A percentile compares a stretch with the other conserved stretches of the same genome.
Evolutionary conservation across 2,113 vertebrate genomes (phyloP).

Genomic region (Chaenocephalus aceratus): DNA sequence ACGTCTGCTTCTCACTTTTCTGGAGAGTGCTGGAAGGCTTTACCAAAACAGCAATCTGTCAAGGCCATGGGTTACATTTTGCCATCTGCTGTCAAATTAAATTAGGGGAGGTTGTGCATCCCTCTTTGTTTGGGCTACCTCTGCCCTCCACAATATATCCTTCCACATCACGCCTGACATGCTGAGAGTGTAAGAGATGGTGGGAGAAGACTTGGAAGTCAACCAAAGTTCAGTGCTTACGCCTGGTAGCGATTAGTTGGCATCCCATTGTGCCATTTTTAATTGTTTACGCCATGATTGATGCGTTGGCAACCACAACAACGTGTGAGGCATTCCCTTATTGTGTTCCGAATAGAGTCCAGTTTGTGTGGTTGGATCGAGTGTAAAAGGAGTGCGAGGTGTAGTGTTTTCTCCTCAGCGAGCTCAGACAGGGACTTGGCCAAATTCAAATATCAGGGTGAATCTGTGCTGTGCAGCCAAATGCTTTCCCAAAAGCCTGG

Average conservation of each 20-base stretch:
- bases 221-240: slow-evolving; percentile 55
- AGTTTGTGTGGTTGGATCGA: slow-evolving; percentile 27
- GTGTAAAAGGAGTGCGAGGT: slow-evolving; percentile 31
- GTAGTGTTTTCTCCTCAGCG: slow-evolving; percentile 23
- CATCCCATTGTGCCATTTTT: slow-evolving; percentile 43
- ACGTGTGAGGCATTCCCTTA: not conserved
- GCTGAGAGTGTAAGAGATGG: slow-evolving; percentile 38
- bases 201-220: slow-evolving; percentile 56
- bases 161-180: slow-evolving; percentile 56
- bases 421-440: not conserved
- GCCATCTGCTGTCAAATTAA: slow-evolving; percentile 83
- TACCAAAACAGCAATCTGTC: slow-evolving; percentile 84
- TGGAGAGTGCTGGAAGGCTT: slow-evolving; percentile 75
- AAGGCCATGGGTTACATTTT: slow-evolving; percentile 81
- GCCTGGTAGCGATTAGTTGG: slow-evolving; percentile 54
- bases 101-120: slow-evolving; percentile 74
- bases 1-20: slow-evolving; percentile 50
- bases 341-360: slow-evolving; percentile 30
- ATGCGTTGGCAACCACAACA: not conserved
- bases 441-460: slow-evolving; percentile 39
- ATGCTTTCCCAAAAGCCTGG: slow-evolving; percentile 39
- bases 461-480: slow-evolving; percentile 32
- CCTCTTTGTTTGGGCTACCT: slow-evolving; percentile 77
- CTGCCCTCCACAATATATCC: slow-evolving; percentile 65
- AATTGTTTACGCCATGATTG: slow-evolving; percentile 9